Base-by-base conservation (phyloP, 2,797 vertebrate species). In the Sebastes cheni region DNA sequence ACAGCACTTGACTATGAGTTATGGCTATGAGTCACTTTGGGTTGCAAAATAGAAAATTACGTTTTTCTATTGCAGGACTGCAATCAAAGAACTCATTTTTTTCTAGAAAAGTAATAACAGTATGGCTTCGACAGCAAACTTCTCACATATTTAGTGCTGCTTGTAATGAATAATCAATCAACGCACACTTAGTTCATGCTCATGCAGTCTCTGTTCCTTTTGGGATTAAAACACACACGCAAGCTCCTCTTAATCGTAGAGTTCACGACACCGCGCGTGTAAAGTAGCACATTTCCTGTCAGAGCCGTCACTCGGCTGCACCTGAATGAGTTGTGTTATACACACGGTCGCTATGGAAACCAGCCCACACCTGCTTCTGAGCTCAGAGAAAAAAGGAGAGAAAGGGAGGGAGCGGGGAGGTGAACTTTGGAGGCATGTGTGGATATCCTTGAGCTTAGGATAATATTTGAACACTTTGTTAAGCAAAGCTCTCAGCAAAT, bases 391-490 rank as follows among this genome's bases (percentile, higher is more conserved):
- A 65, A 64, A 64, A 32, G 66, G 73, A 82, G 67, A 23, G 46
- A 58, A 67, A 54, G 52, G 18, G 10, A 75, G 50, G 11, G 56
- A 34, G 75, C 29, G 72, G 55, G 74, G 84, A 85, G 84, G 89
- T 88, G 91, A 90, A 93, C 91, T 91, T 91, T 87, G 71, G 74
- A 88, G 89, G 85, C 89, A 86, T 90, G 88, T 75, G 88, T 87
- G 90, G 87, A 90, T 90, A 90, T 93, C 89, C 93, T 90, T 91
- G 92, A 89, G 90, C 92, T 94, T 89, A 88, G 84, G 88, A 90
- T 88, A 92, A 93, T 91, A 93, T 91, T 90, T 81, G 80, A 93
- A 86, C 88, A 83, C 88, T 91, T 88, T 94, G 93, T 93, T 90
- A 89, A 86, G 90, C 90, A 89, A 93, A 94, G 90, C 85, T 86